These are phyloP conservation scores for Dromococcyx pavoninus DNA, from an alignment of 2,797 vertebrate species.

Conservation along the genomic window DNA sequence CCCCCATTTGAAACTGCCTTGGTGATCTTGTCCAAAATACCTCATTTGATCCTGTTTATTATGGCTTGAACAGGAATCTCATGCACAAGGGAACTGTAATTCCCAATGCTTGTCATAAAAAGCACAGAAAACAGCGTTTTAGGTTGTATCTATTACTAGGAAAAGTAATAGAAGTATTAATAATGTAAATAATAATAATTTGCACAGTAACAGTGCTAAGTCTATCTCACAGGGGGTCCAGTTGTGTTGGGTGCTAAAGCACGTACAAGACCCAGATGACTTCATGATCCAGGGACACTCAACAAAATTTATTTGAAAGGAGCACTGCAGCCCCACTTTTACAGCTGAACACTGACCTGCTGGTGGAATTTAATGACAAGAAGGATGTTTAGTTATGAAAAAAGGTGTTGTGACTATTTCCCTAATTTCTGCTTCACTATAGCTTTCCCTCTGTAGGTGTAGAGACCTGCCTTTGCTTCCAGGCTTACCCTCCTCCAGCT, in stretches of 20 bases:
- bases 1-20: fast-evolving
- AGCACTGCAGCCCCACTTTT: background rate
- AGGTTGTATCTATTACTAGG: background rate
- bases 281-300: background rate
- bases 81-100: background rate
- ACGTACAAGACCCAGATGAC: background rate
- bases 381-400: background rate
- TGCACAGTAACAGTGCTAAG: fast-evolving
- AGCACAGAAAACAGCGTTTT: background rate
- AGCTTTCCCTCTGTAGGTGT: fast-evolving
- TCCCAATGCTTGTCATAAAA: background rate
- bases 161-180: background rate
- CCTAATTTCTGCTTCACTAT: background rate
- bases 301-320: background rate
- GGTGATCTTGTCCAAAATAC: background rate
- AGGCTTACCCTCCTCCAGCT: fast-evolving
- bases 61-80: fast-evolving
- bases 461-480: background rate
- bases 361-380: background rate
- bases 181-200: background rate
- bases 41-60: background rate
- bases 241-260: background rate
- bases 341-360: background rate
- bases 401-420: background rate
- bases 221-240: no score